Conservation (phyloP, 2,797 vertebrate genomes). For the Pempheris klunzingeri region DNA sequence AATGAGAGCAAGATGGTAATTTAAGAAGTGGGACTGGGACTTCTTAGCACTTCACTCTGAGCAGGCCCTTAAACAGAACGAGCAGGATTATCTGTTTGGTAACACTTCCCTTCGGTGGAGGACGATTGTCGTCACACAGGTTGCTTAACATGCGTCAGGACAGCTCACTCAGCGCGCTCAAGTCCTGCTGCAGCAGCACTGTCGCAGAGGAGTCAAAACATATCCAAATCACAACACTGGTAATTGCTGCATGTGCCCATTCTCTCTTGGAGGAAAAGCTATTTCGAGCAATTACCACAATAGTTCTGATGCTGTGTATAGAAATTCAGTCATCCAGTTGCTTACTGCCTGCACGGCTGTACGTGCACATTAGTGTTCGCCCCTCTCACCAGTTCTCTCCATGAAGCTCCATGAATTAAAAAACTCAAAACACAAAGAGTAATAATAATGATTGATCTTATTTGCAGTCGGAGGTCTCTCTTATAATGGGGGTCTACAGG, state of each 20-base stretch:
- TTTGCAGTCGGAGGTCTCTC: too few relatives aligned
- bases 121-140: not conserved
- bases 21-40: constrained; percentile 49
- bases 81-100: constrained; percentile 26
- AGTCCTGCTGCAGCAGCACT: not conserved
- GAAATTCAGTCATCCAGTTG: not conserved
- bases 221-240: not conserved
- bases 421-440: too few relatives aligned
- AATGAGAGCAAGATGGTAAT: constrained; percentile 65
- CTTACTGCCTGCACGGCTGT: not conserved
- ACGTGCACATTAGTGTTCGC: not conserved
- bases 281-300: not conserved
- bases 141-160: not conserved
- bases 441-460: too few relatives aligned
- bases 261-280: not conserved
- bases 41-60: constrained; percentile 32
- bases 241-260: not conserved
- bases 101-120: not conserved
- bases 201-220: not conserved
- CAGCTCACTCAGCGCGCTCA: not conserved
- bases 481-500: too few relatives aligned
- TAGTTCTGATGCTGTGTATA: not conserved
- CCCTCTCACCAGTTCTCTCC: not conserved
- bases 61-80: constrained; percentile 25
- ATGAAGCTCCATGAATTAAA: too few relatives aligned